These are phyloP conservation scores for Diorhabda sublineata DNA, from an alignment of 1,140 invertebrate genomes.

Conservation along the genomic window DNA sequence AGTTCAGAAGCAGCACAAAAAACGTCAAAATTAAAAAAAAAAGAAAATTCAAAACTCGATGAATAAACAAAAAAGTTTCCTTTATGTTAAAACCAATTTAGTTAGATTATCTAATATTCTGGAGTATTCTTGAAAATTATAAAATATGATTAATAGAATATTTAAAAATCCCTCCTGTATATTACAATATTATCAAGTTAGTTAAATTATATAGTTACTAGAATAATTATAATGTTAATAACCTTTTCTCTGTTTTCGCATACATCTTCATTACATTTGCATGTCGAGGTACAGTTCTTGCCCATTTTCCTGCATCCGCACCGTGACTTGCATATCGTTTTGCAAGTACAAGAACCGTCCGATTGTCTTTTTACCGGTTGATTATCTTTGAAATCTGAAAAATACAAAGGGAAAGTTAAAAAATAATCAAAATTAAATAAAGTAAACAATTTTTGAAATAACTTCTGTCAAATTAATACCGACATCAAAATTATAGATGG, in stretches of 20 bases:
- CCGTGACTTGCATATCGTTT: constrained; percentile 55
- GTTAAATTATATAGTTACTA: no score
- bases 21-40: no score
- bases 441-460: background rate
- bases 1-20: no score
- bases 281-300: constrained; percentile 48
- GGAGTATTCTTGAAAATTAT: no score
- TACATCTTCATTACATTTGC: constrained; percentile 50
- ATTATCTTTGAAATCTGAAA: constrained; percentile 19
- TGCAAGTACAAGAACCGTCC: constrained; percentile 58
- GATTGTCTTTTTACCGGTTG: constrained; percentile 48
- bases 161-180: no score
- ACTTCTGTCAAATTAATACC: constrained; percentile 1
- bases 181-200: no score
- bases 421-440: no score
- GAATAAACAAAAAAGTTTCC: no score
- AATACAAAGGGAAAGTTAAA: constrained; percentile 30
- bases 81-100: no score
- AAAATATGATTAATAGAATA: no score
- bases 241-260: constrained; percentile 14
- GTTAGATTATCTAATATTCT: no score
- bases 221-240: background rate
- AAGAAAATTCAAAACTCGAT: no score
- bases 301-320: constrained; percentile 57
- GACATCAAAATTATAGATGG: constrained; percentile 9